Evolutionary conservation across 2,888 invertebrate species (phyloP).

Genomic region (Dinocampus coccinellae): DNA sequence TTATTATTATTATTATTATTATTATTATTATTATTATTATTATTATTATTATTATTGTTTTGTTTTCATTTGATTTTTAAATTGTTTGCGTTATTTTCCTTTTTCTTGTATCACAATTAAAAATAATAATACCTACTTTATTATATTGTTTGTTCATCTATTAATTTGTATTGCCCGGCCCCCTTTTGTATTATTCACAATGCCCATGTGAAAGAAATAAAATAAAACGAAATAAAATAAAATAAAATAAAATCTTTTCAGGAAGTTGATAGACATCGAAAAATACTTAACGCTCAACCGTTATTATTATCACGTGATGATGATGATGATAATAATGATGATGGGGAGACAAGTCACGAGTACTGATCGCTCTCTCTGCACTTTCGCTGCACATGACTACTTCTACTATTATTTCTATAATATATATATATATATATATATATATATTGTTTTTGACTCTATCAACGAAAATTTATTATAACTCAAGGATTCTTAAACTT

Average conservation of each 20-base stretch:
- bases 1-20: too few species aligned
- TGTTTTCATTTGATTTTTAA: background rate
- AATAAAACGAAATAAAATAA: too few species aligned
- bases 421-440: background rate
- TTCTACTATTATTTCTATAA: too few species aligned
- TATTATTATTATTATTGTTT: background rate
- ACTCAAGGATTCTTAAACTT: background rate
- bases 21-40: background rate
- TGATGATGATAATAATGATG: conserved; percentile 5
- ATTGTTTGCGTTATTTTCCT: background rate
- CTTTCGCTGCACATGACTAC: conserved; percentile 36
- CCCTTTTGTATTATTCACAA: background rate
- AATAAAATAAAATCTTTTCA: too few species aligned
- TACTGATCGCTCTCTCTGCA: conserved; percentile 32
- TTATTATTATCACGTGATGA: conserved; percentile 29
- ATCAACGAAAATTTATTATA: background rate
- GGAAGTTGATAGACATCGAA: conserved; percentile 1
- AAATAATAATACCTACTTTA: background rate
- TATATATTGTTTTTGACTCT: background rate
- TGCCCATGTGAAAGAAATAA: background rate
- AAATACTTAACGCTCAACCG: background rate
- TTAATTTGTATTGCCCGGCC: background rate
- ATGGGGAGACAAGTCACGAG: conserved; percentile 34
- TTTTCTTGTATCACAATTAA: background rate
- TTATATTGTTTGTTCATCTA: background rate